Conservation (phyloP, 1,140 invertebrate genomes). For the Protaetia brevitarsis region DNA sequence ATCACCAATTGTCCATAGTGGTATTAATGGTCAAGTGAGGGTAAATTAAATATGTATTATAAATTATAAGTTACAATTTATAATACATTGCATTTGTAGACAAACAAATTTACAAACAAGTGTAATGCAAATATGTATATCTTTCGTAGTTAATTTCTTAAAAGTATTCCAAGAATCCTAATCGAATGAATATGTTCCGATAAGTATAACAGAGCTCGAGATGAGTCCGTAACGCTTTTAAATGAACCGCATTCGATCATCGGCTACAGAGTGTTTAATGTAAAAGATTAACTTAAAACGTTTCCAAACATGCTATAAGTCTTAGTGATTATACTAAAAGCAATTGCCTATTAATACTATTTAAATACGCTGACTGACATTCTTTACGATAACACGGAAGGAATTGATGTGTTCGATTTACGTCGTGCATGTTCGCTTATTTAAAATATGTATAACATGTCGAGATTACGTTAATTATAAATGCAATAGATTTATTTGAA, state of each 20-base stretch:
- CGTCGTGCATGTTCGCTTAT: constrained; percentile 8
- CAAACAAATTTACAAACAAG: no score
- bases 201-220: neutral
- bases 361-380: constrained; percentile 39
- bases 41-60: no score
- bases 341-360: constrained; percentile 45
- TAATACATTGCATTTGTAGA: no score
- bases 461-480: no score
- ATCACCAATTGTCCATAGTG: no score
- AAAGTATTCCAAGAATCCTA: neutral
- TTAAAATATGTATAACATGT: constrained; percentile 7
- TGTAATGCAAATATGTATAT: no score
- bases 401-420: constrained; percentile 13
- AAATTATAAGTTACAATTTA: no score
- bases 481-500: no score
- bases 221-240: neutral
- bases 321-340: constrained; percentile 41
- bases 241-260: constrained; percentile 1
- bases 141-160: neutral
- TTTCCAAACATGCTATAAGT: constrained; percentile 36
- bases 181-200: neutral
- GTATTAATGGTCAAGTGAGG: no score
- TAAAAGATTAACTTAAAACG: constrained; percentile 40
- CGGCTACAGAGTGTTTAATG: constrained; percentile 33
- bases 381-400: neutral